These are phyloP conservation scores for Lasioglossum morio DNA, from an alignment of 2,888 invertebrate species.

Conservation along the genomic window DNA sequence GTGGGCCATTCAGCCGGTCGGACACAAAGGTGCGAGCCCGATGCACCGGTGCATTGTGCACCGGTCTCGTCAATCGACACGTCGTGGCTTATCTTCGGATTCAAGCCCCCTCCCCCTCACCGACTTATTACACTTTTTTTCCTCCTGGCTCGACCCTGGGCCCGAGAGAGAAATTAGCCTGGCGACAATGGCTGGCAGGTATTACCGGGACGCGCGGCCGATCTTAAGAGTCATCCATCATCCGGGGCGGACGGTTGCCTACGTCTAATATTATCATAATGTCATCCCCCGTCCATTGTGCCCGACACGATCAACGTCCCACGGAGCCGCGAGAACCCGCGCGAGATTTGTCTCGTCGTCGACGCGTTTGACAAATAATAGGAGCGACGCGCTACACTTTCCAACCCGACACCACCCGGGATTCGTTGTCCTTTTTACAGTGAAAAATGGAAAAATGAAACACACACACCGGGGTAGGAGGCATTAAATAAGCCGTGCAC, in stretches of 20 bases:
- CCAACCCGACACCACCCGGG: neutral
- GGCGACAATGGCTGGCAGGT: conserved; percentile 71
- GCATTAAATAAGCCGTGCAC: neutral
- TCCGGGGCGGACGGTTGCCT: conserved; percentile 58
- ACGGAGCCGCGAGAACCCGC: conserved; percentile 43
- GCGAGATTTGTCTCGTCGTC: conserved; percentile 65
- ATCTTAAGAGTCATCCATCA: conserved; percentile 75
- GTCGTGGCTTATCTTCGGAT: conserved; percentile 60
- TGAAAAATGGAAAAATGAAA: neutral
- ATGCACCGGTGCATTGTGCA: conserved; percentile 51
- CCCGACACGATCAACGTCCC: conserved; percentile 66
- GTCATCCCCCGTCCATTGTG: conserved; percentile 71
- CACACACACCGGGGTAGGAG: neutral
- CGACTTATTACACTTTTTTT: conserved; percentile 62
- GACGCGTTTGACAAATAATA: conserved; percentile 70
- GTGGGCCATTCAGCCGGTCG: conserved; percentile 69
- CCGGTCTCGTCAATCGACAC: conserved; percentile 62
- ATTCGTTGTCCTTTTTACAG: neutral
- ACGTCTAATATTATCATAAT: conserved; percentile 78
- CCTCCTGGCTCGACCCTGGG: neutral
- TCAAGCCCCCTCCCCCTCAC: conserved; percentile 41
- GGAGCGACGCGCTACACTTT: conserved; percentile 37
- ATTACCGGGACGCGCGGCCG: conserved; percentile 63
- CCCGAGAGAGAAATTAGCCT: conserved; percentile 68
- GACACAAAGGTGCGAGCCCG: conserved; percentile 37